Evolutionary conservation across 2,888 invertebrate species (phyloP).

Genomic region (Pinctada fucata): DNA sequence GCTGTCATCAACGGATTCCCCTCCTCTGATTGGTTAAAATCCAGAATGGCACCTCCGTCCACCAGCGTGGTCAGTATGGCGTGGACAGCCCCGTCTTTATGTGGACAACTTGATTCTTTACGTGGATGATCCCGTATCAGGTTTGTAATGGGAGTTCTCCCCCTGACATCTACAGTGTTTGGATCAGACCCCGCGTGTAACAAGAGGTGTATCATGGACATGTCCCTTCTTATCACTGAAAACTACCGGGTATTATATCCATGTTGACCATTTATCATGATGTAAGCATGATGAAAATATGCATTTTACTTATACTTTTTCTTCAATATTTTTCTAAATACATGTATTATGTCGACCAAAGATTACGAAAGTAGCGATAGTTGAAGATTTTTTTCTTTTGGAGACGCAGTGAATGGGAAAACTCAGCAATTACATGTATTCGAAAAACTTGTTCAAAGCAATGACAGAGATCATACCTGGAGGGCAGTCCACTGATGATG

Average conservation of each 20-base stretch:
- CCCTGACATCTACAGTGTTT: constrained; percentile 58
- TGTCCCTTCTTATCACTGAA: constrained; percentile 56
- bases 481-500: constrained; percentile 58
- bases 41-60: constrained; percentile 54
- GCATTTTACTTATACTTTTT: too few relatives aligned
- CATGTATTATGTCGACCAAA: too few relatives aligned
- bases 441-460: too few relatives aligned
- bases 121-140: constrained; percentile 53
- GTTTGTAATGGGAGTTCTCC: constrained; percentile 61
- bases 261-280: background rate
- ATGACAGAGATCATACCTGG: constrained; percentile 45
- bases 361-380: too few relatives aligned
- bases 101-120: constrained; percentile 15
- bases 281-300: background rate
- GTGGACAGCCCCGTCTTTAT: constrained; percentile 50
- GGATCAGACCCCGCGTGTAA: constrained; percentile 59
- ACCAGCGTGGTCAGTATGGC: constrained; percentile 56
- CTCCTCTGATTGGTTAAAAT: constrained; percentile 53
- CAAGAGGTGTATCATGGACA: constrained; percentile 54
- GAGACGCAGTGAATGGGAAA: too few relatives aligned
- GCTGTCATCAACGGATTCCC: constrained; percentile 63
- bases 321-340: too few relatives aligned
- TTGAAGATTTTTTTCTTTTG: too few relatives aligned
- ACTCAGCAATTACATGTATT: too few relatives aligned
- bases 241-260: constrained; percentile 46